phyloP scores from a whole-genome alignment of 2,113 vertebrate species.

The Nyctibius bracteatus region DNA sequence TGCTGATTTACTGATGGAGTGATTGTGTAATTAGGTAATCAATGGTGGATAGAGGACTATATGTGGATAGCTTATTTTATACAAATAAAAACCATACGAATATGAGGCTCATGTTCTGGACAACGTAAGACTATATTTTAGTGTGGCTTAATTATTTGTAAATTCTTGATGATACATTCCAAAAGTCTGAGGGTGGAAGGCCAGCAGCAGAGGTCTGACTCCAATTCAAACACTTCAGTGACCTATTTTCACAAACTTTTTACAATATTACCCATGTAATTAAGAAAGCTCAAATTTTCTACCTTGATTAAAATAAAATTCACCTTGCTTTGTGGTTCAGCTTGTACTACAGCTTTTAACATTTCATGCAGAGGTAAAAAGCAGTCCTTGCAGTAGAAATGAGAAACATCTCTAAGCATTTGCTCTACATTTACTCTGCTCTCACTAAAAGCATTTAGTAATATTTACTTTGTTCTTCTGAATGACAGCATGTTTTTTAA shows the following conservation, averaged over 20 bases:
- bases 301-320: not conserved
- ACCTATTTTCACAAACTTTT: not conserved
- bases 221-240: not conserved
- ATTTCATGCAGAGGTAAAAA: not conserved
- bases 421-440: not conserved
- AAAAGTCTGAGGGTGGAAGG: not conserved
- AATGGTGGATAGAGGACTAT: slow-evolving; percentile 66
- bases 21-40: slow-evolving; percentile 81
- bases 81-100: slow-evolving; percentile 18
- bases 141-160: not conserved
- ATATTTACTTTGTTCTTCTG: not conserved
- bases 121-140: not conserved
- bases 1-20: slow-evolving; percentile 75
- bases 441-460: not conserved
- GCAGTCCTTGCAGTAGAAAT: not conserved
- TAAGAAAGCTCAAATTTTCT: not conserved
- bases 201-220: not conserved
- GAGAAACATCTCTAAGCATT: not conserved
- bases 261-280: not conserved
- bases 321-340: not conserved
- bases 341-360: not conserved
- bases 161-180: not conserved
- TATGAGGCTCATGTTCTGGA: not conserved
- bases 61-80: slow-evolving; percentile 46
- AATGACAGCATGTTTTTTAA: not conserved